Base-by-base conservation (phyloP, 2,888 invertebrate species). In the Agrotis segetum region DNA sequence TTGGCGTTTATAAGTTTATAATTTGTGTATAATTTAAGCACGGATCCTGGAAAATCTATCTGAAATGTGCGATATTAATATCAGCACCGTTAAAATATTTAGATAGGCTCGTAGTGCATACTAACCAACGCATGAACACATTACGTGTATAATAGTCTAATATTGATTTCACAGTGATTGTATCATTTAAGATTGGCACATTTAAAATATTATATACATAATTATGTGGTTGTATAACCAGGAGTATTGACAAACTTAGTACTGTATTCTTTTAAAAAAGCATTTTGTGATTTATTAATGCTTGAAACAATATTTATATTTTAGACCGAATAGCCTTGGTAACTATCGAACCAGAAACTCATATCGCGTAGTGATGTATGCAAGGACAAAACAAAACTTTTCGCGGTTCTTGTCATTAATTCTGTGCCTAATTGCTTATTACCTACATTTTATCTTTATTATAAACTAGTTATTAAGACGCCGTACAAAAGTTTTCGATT, bases 401-500 rank as follows among this genome's bases (percentile, higher is more conserved):
- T 82, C 73, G 74, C 68, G 71, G 67, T 77, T 67, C 58, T 68
- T 78, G 74, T 78, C 79, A 79, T 80, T 77, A 74, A 82, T 84
- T 84, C 78, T 70, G 83, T 82, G 70, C 63, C 68, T 83, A 82
- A 82, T 76, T 79, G 75, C 78, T 77, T 79, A 76, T 77, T 55
- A 77, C 74, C 81, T 84, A 85, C 71, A 78, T 85, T 87, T 79
- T 81, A n/a, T n/a, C n/a, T n/a, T n/a, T n/a, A n/a, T n/a, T n/a
- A 84, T 85, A 85, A 87, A 89, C 84, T 84, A 83, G 80, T 88
- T 87, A 86, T 89, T 84, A 87, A 87, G 88, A 90, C 88, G 89
- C 84, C 90, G 88, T 92, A 92, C 84, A 92, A 94, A 93, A 92
- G 83, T 88, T 90, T 91, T 91, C 84, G 85, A 90, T 90, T 90